Conservation (phyloP, 2,888 invertebrate genomes). For the Ormia ochracea region DNA sequence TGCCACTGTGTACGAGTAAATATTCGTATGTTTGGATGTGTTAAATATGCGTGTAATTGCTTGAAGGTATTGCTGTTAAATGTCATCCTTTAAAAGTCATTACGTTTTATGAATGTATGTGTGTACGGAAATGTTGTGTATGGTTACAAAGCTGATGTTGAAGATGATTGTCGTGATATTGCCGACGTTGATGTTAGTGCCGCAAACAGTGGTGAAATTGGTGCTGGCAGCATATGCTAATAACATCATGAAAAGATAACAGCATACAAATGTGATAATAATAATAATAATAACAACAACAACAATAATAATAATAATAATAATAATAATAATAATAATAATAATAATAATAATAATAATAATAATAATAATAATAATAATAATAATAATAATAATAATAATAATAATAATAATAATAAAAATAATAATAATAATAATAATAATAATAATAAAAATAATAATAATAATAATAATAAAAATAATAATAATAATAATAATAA, state of each 20-base stretch:
- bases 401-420: too few relatives aligned
- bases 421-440: too few relatives aligned
- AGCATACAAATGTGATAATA: not conserved
- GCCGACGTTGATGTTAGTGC: not conserved
- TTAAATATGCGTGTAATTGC: conserved; percentile 56
- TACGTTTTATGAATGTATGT: conserved; percentile 42
- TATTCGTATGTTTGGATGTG: not conserved
- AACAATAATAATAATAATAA: too few relatives aligned
- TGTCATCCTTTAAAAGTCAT: conserved; percentile 51
- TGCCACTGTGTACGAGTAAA: too few relatives aligned
- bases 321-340: too few relatives aligned
- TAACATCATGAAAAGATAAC: conserved; percentile 20
- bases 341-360: too few relatives aligned
- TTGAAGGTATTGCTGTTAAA: conserved; percentile 50
- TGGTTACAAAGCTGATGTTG: conserved; percentile 36
- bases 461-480: too few relatives aligned
- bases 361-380: too few relatives aligned
- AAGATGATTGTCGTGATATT: conserved; percentile 5
- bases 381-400: too few relatives aligned
- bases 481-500: too few relatives aligned
- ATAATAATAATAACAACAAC: too few relatives aligned
- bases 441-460: too few relatives aligned
- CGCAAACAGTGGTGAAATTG: not conserved
- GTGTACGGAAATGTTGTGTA: conserved; percentile 38
- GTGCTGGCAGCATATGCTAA: conserved; percentile 36